Evolutionary conservation across 2,888 invertebrate genomes (phyloP).

Genomic region (Spisula subtruncata): DNA sequence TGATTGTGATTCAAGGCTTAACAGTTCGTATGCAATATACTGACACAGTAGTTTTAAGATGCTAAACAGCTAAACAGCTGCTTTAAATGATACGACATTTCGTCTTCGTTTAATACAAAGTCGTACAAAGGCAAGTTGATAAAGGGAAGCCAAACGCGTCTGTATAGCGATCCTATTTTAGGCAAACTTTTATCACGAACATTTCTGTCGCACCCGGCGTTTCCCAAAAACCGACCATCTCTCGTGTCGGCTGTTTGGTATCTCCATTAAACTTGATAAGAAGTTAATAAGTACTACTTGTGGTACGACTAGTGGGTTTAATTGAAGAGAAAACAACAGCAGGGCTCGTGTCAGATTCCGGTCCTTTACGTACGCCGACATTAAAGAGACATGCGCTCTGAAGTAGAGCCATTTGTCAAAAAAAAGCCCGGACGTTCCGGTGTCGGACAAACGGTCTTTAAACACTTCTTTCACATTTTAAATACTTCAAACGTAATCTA

Average conservation of each 20-base stretch:
- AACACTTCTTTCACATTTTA: not conserved
- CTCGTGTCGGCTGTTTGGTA: not conserved
- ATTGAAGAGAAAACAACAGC: slow-evolving; percentile 16
- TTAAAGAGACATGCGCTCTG: not conserved
- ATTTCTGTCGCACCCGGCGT: slow-evolving; percentile 62
- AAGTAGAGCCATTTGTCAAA: not conserved
- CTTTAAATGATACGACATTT: slow-evolving; percentile 17
- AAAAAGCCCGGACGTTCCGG: not conserved
- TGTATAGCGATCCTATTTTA: slow-evolving; percentile 33
- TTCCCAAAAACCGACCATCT: slow-evolving; percentile 51
- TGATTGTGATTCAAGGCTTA: not conserved
- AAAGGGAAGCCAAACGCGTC: slow-evolving; percentile 7
- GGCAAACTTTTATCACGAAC: slow-evolving; percentile 47
- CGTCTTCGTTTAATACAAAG: slow-evolving; percentile 3
- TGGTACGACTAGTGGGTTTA: not conserved
- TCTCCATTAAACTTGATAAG: not conserved
- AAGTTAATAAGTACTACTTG: slow-evolving; percentile 23
- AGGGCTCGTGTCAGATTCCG: not conserved
- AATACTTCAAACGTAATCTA: not conserved
- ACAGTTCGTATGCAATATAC: not conserved
- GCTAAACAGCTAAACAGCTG: slow-evolving; percentile 5
- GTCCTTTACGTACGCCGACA: not conserved
- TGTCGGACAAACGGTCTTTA: not conserved
- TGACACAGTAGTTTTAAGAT: slow-evolving; percentile 19
- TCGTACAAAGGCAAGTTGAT: slow-evolving; percentile 23